phyloP scores from a whole-genome alignment of 2,888 invertebrate species.

The Hoplodrina ambigua region DNA sequence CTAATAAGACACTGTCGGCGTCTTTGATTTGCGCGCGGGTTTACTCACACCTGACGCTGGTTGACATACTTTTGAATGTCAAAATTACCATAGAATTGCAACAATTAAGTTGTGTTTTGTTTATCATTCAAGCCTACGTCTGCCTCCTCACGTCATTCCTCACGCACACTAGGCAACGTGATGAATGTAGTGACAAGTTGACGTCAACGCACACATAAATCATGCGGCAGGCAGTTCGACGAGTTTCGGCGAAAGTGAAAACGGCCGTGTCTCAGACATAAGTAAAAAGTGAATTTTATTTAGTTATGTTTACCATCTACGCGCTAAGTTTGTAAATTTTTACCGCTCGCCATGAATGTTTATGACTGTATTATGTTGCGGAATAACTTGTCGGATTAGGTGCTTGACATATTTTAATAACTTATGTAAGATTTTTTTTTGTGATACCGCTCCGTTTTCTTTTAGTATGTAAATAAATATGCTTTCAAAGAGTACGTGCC shows the following conservation, averaged over 20 bases:
- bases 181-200: conserved; percentile 31
- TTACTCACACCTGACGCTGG: conserved; percentile 9
- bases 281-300: conserved; percentile 68
- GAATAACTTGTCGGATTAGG: conserved; percentile 28
- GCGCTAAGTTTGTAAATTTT: conserved; percentile 31
- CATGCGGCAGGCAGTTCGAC: conserved; percentile 59
- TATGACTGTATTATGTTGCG: conserved; percentile 29
- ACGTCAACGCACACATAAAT: conserved; percentile 59
- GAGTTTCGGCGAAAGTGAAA: conserved; percentile 74
- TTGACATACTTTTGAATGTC: conserved; percentile 49
- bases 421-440: conserved; percentile 15
- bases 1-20: not conserved
- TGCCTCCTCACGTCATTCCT: not conserved
- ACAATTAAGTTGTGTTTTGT: conserved; percentile 35
- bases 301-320: conserved; percentile 50
- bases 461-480: conserved; percentile 3
- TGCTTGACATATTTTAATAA: conserved; percentile 8
- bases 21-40: conserved; percentile 11
- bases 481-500: not conserved
- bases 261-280: conserved; percentile 41
- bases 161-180: conserved; percentile 15
- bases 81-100: conserved; percentile 38
- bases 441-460: conserved; percentile 1
- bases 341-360: conserved; percentile 29
- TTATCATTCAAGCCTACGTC: conserved; percentile 3